Conservation (phyloP, 2,113 vertebrate species). For the Eubucco bourcierii region DNA sequence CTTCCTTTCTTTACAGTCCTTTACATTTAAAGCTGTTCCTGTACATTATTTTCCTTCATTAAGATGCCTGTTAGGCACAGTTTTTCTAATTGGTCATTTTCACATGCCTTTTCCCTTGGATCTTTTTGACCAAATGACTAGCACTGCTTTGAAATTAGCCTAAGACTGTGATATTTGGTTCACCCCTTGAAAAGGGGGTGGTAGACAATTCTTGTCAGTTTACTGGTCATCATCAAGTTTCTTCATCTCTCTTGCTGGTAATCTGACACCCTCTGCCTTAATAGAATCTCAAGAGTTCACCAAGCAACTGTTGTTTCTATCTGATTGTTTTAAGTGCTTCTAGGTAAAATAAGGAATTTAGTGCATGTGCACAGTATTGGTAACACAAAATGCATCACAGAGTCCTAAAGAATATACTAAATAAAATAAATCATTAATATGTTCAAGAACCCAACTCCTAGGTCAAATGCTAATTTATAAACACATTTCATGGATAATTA, state of each 20-base stretch:
- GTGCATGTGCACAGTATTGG: accelerated
- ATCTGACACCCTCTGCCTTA: not conserved
- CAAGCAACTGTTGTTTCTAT: not conserved
- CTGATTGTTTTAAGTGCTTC: not conserved
- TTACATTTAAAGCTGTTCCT: not conserved
- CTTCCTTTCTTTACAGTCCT: not conserved
- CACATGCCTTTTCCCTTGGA: not conserved
- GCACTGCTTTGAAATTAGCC: not conserved
- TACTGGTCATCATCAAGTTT: not conserved
- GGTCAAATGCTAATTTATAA: not conserved
- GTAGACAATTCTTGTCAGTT: not conserved
- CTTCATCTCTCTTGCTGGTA: not conserved
- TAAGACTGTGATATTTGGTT: not conserved
- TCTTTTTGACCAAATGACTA: not conserved
- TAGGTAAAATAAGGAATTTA: not conserved
- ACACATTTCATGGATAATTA: not conserved
- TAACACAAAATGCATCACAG: not conserved
- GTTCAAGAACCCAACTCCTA: not conserved
- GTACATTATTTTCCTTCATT: not conserved
- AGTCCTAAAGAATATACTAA: not conserved
- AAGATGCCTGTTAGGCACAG: not conserved
- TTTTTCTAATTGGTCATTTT: not conserved
- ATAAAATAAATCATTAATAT: not conserved
- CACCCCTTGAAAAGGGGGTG: not conserved
- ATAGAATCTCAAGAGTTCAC: not conserved